A percentile compares a stretch with the other conserved stretches of the same genome.
Evolutionary conservation across 2,888 invertebrate genomes (phyloP).

Genomic region (Drosophila macrothrix): DNA sequence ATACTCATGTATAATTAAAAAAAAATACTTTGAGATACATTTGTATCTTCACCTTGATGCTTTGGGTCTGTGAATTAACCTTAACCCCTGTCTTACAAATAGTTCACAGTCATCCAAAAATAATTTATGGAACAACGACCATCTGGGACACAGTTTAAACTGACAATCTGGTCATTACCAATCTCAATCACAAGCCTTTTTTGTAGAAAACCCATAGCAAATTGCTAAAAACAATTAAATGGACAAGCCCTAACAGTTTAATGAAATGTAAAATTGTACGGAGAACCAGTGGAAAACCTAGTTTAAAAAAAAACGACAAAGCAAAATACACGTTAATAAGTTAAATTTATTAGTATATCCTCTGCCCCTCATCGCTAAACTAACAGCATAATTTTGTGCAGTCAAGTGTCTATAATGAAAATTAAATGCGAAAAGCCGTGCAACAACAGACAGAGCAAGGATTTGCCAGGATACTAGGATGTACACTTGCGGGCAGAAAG

Average conservation of each 20-base stretch:
- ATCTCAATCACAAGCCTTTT: neutral
- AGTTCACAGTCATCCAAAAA: neutral
- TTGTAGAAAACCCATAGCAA: neutral
- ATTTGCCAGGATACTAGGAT: constrained; percentile 33
- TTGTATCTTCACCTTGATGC: neutral
- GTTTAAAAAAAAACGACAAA: constrained; percentile 1
- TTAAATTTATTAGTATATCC: constrained; percentile 47
- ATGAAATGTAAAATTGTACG: constrained; percentile 45
- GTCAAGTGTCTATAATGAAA: constrained; percentile 74
- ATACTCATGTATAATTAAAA: neutral
- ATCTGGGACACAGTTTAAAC: neutral
- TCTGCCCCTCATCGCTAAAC: neutral
- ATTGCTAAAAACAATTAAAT: constrained; percentile 31
- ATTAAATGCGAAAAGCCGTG: constrained; percentile 65
- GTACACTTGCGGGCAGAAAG: constrained; percentile 42
- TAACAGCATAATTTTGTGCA: constrained; percentile 56
- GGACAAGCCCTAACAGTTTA: constrained; percentile 37
- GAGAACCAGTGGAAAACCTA: constrained; percentile 10
- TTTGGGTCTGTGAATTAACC: neutral
- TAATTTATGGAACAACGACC: neutral
- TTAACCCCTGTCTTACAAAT: neutral
- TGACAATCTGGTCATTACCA: neutral
- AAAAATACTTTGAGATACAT: neutral
- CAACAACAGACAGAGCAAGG: constrained; percentile 8
- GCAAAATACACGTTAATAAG: constrained; percentile 34